Evolutionary conservation across 2,113 vertebrate genomes (phyloP).

Genomic region (Tachysurus fulvidraco): DNA sequence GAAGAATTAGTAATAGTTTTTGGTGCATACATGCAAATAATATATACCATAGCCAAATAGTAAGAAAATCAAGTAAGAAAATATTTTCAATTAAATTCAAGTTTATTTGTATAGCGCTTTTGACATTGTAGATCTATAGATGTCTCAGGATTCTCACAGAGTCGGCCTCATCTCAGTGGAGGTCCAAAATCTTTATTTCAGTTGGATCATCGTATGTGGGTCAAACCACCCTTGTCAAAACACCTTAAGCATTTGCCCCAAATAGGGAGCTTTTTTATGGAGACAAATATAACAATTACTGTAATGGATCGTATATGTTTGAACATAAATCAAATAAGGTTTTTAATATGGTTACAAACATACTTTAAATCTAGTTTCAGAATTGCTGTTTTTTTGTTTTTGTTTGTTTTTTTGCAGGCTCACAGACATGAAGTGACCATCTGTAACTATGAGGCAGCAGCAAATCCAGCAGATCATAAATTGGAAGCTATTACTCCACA

Average conservation of each 20-base stretch:
- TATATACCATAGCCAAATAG: background rate
- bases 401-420: constrained; percentile 71
- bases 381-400: background rate
- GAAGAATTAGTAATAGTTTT: background rate
- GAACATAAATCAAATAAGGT: background rate
- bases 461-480: constrained; percentile 93
- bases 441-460: constrained; percentile 92
- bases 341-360: background rate
- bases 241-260: background rate
- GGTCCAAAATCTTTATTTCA: too few relatives aligned
- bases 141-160: too few relatives aligned
- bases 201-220: background rate
- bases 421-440: constrained; percentile 93
- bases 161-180: too few relatives aligned
- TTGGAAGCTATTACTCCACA: constrained; percentile 84
- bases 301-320: background rate
- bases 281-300: background rate
- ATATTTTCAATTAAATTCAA: too few relatives aligned
- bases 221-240: background rate
- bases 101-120: too few relatives aligned
- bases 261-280: background rate
- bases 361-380: background rate
- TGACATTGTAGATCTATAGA: too few relatives aligned
- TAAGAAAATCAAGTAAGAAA: too few relatives aligned
- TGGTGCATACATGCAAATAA: background rate